Percentiles rank a stretch among this genome's conserved stretches.
Conservation (phyloP, 1,140 invertebrate species). For the Riptortus pedestris region DNA sequence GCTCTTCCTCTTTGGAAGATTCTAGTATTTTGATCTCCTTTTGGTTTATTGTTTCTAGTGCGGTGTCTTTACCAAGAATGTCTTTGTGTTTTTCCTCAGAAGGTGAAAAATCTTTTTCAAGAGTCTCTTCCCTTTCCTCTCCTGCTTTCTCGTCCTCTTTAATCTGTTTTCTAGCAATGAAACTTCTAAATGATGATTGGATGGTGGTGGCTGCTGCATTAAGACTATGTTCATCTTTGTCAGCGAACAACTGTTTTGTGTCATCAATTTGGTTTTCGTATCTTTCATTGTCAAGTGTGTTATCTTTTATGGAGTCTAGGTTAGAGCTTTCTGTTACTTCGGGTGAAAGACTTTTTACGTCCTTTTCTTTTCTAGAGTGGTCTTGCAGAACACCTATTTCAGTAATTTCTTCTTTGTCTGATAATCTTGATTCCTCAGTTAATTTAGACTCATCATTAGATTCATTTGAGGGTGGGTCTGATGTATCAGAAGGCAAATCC, state of each 20-base stretch:
- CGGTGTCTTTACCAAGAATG: background rate
- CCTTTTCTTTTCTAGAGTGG: background rate
- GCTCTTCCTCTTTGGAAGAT: constrained; percentile 18
- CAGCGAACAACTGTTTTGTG: background rate
- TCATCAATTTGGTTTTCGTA: background rate
- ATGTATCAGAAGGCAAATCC: background rate
- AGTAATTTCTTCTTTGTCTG: background rate
- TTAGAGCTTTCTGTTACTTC: background rate
- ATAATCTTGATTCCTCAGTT: background rate
- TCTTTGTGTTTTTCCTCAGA: too few relatives aligned
- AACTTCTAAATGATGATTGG: constrained; percentile 31
- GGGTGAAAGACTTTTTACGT: too few relatives aligned
- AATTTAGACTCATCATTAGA: background rate
- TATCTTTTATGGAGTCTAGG: background rate
- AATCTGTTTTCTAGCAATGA: constrained; percentile 27
- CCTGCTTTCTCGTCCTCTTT: constrained; percentile 25
- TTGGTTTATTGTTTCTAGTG: background rate
- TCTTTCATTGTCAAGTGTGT: too few relatives aligned
- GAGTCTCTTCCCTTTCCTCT: constrained; percentile 30
- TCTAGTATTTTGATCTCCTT: constrained; percentile 9
- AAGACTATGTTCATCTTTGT: background rate
- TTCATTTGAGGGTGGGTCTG: constrained; percentile 1
- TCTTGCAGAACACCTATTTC: background rate
- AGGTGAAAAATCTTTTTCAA: background rate
- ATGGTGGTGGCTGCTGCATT: constrained; percentile 30